Base-by-base conservation (phyloP, 2,113 vertebrate species). In the Hippocampus comes region DNA sequence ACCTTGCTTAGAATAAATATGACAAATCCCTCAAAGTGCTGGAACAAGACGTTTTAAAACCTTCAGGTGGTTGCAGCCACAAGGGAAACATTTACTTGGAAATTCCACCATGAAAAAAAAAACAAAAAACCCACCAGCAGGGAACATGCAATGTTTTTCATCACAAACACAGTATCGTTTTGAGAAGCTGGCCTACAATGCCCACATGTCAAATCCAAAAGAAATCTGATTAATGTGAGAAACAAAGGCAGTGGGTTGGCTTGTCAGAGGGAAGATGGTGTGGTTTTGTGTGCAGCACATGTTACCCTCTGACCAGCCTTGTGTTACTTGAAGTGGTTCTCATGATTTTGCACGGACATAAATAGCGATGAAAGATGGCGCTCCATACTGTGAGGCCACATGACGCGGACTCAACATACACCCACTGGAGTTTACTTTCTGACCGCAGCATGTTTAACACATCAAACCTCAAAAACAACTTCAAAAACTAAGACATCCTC, bases 61-160 rank as follows among this genome's bases (percentile, higher is more conserved):
- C 17, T 4, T 27, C 12, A 15, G 56, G 25, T 11, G 8, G 53
- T n/a, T 55, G 9, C 53, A 30, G 25, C 25, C 57, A 60, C 57
- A 34, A 15, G 87, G 86, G 86, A 87, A 90, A 91, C 87, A 81
- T 90, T 88, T 85, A 82, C 88, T 87, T 82, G 78, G 75, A 81
- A 78, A 85, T 86, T 88, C 82, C 84, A 75, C 51, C 67, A 80
- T 8, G 6, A 7, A 3, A 18, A 60, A 56, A 60, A 15, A 15
- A 30, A 17, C 5, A 27, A 55, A 56, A 56, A 56, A 23, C 2
- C 2, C 5, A 21, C n/a, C 9, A 12, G 43, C 53, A 56, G 53
- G 20, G 21, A n/a, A 55, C 20, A 55, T 21, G 8, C 9, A n/a
- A n/a, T 55, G 20, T n/a, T 56, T 56, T 56, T 56, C 9, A 56